Percentiles rank a stretch among this genome's conserved stretches.
Conservation (phyloP, 2,888 invertebrate species). For the Idaea straminata region DNA sequence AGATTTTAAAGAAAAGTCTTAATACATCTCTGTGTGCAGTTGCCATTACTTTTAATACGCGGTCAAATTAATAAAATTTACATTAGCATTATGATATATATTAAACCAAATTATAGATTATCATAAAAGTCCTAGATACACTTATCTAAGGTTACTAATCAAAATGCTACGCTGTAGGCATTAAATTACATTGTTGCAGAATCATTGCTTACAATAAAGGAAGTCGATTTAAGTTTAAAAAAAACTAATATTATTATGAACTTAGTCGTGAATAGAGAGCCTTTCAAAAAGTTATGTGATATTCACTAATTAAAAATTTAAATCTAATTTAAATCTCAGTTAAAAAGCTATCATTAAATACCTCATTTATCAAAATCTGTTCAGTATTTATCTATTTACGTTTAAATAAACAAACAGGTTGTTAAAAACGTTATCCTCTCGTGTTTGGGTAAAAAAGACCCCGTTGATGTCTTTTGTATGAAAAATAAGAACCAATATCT, state of each 20-base stretch:
- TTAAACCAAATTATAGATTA: neutral
- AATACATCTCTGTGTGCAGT: neutral
- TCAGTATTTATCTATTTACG: too few relatives aligned
- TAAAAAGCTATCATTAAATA: too few relatives aligned
- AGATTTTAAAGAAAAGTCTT: neutral
- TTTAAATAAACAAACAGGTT: too few relatives aligned
- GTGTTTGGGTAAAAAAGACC: neutral
- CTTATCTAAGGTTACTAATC: neutral
- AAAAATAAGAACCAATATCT: neutral
- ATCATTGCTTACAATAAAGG: too few relatives aligned
- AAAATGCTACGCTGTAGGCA: neutral
- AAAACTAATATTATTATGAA: too few relatives aligned
- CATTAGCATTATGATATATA: neutral
- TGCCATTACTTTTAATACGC: neutral
- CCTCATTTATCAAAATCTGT: too few relatives aligned
- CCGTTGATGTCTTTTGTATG: neutral
- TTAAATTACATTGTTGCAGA: neutral
- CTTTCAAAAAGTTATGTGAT: too few relatives aligned
- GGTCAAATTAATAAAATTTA: neutral
- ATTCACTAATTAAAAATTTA: too few relatives aligned
- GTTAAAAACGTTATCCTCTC: too few relatives aligned
- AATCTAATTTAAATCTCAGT: too few relatives aligned
- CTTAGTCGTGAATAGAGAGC: too few relatives aligned
- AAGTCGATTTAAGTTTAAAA: too few relatives aligned
- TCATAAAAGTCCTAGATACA: neutral